phyloP scores from a whole-genome alignment of 2,888 invertebrate species.

The Sphaerophoria rueppellii region DNA sequence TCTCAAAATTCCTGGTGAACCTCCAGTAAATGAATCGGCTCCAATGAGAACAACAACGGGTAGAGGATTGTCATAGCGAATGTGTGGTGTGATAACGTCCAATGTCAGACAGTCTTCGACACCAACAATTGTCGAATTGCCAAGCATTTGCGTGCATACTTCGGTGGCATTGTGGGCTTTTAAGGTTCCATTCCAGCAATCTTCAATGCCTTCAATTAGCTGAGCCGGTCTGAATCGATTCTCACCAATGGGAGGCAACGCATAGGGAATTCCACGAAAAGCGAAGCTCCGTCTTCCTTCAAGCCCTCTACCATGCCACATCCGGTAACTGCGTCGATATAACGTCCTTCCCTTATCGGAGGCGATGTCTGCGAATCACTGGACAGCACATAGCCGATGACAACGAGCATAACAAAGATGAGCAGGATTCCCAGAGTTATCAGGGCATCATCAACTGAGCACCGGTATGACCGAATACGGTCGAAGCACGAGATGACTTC shows the following conservation, averaged over 20 bases:
- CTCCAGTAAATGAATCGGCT: constrained; percentile 90
- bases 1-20: constrained; percentile 87
- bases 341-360: constrained; percentile 88
- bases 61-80: constrained; percentile 89
- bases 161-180: constrained; percentile 87
- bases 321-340: constrained; percentile 87
- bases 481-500: constrained; percentile 83
- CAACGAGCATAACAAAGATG: constrained; percentile 85
- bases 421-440: constrained; percentile 84
- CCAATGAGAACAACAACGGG: constrained; percentile 93
- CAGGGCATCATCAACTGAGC: constrained; percentile 85
- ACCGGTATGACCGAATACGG: constrained; percentile 86
- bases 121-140: constrained; percentile 87
- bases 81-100: constrained; percentile 91
- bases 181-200: constrained; percentile 91
- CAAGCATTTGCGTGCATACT: constrained; percentile 87
- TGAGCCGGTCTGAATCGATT: constrained; percentile 88
- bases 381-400: constrained; percentile 86
- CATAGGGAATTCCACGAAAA: constrained; percentile 92
- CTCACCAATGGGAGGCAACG: constrained; percentile 87
- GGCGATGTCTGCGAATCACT: constrained; percentile 84
- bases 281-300: constrained; percentile 90
- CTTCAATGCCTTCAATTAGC: constrained; percentile 86
- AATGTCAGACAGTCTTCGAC: constrained; percentile 92
- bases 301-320: constrained; percentile 92